phyloP scores from a whole-genome alignment of 2,113 vertebrate genomes.

The Stercorarius parasiticus region DNA sequence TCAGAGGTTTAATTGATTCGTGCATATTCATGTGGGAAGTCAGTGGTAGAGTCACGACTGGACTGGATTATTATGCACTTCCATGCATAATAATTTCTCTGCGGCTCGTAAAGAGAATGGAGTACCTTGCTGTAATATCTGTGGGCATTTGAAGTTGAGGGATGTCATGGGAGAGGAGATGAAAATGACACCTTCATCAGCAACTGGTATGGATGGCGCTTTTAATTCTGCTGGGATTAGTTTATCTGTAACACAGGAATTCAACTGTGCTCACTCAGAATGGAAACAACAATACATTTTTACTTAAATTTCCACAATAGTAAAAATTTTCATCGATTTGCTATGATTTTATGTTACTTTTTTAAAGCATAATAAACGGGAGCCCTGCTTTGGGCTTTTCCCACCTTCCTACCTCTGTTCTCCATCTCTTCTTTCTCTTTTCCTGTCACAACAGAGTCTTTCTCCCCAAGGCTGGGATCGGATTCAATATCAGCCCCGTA shows the following conservation, averaged over 20 bases:
- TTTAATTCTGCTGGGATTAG: not conserved
- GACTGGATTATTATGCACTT: constrained; percentile 49
- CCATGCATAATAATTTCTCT: constrained; percentile 50
- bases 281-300: not conserved
- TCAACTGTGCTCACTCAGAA: not conserved
- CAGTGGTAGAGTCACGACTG: constrained; percentile 53
- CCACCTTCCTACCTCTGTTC: not conserved
- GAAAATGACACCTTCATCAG: constrained; percentile 31
- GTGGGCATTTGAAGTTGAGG: not conserved
- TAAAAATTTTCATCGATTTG: not conserved
- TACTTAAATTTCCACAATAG: not conserved
- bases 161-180: not conserved
- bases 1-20: constrained; percentile 66
- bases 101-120: not conserved
- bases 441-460: not conserved
- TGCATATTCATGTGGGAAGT: constrained; percentile 68
- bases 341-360: not conserved
- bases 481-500: accelerated
- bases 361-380: not conserved
- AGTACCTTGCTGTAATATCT: not conserved
- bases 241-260: not conserved
- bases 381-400: not conserved
- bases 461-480: not conserved
- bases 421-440: not conserved
- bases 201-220: not conserved